phyloP scores from a whole-genome alignment of 2,888 invertebrate genomes.

The Platycheirus rosarum region DNA sequence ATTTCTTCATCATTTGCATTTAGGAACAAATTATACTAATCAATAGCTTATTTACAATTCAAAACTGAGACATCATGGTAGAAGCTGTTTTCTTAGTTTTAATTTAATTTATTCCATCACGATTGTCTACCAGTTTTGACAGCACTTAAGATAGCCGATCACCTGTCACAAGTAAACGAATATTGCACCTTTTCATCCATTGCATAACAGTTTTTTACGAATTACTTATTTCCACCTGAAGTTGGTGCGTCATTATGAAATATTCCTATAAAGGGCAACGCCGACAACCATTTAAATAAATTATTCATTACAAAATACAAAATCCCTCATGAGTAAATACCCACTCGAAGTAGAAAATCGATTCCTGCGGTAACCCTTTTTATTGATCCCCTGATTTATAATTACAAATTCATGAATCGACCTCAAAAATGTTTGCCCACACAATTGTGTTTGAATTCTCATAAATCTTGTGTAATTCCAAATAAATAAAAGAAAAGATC shows the following conservation, averaged over 20 bases:
- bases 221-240: background rate
- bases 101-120: no score
- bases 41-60: no score
- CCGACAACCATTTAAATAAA: constrained; percentile 11
- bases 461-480: constrained; percentile 46
- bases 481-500: constrained; percentile 15
- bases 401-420: constrained; percentile 56
- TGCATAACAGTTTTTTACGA: no score
- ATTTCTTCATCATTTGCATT: no score
- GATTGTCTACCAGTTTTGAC: no score
- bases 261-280: no score
- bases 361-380: constrained; percentile 33
- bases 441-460: background rate
- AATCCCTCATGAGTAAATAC: constrained; percentile 5
- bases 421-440: constrained; percentile 26
- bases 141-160: no score
- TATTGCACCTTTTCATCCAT: no score
- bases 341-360: constrained; percentile 2
- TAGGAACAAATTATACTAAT: no score
- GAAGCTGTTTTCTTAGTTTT: no score
- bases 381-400: constrained; percentile 6
- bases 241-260: constrained; percentile 44
- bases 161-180: no score
- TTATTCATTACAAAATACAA: constrained; percentile 49
- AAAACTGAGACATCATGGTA: no score